phyloP scores from a whole-genome alignment of 2,113 vertebrate genomes.

The Heterocephalus glaber region DNA sequence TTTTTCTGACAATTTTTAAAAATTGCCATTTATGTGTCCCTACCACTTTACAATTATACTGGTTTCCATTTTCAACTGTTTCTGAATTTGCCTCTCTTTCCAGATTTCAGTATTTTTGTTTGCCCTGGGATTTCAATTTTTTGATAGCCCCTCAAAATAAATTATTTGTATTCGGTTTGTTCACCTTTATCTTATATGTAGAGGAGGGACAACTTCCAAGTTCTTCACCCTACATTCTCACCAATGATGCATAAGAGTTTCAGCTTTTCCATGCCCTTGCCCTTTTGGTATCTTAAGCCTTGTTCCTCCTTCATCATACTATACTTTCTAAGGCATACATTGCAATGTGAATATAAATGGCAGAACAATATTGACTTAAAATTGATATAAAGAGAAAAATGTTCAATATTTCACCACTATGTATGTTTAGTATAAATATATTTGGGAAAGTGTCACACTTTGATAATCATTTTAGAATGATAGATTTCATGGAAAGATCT shows the following conservation, averaged over 20 bases:
- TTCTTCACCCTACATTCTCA: neutral
- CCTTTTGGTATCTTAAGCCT: neutral
- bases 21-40: neutral
- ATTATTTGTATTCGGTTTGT: neutral
- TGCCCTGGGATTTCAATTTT: neutral
- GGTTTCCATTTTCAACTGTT: neutral
- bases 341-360: neutral
- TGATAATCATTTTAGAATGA: neutral
- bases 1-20: neutral
- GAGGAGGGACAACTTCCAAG: neutral
- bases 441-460: neutral
- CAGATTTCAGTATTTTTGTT: neutral
- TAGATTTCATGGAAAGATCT: neutral
- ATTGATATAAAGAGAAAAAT: neutral
- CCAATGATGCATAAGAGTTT: neutral
- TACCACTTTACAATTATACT: neutral
- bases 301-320: neutral
- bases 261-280: neutral
- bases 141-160: neutral
- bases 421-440: neutral
- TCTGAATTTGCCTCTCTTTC: neutral
- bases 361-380: neutral
- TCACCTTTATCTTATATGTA: neutral
- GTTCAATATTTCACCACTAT: neutral
- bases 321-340: neutral